These are phyloP conservation scores for Pristionchus fissidentatus DNA, from an alignment of 2,888 invertebrate species.

Conservation along the genomic window DNA sequence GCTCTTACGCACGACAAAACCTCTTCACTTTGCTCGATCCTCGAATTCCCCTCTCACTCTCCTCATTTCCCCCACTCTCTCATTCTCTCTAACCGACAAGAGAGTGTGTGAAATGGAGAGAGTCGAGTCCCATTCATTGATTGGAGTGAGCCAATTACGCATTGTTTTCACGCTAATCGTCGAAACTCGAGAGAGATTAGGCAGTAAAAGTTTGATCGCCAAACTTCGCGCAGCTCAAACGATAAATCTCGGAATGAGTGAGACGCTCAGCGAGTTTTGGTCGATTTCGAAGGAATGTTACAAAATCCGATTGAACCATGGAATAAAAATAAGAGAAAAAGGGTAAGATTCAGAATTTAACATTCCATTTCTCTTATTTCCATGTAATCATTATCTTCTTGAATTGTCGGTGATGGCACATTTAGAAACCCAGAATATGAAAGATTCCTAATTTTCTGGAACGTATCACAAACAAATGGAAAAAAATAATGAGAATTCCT, in stretches of 20 bases:
- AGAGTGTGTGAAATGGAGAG: neutral
- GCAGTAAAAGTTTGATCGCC: neutral
- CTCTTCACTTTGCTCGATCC: conserved; percentile 24
- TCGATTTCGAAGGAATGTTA: too few relatives aligned
- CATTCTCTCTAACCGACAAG: neutral
- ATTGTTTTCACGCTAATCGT: conserved; percentile 21
- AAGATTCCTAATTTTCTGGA: too few relatives aligned
- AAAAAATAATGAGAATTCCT: too few relatives aligned
- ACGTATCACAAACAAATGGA: too few relatives aligned
- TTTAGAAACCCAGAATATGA: too few relatives aligned
- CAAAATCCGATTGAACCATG: too few relatives aligned
- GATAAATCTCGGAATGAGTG: too few relatives aligned
- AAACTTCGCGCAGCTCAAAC: too few relatives aligned
- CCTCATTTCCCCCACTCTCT: neutral
- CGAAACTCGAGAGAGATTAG: conserved; percentile 19
- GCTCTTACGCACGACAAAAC: conserved; percentile 23
- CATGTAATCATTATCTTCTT: neutral
- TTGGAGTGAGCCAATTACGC: conserved; percentile 33
- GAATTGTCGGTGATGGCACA: too few relatives aligned
- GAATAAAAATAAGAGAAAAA: too few relatives aligned
- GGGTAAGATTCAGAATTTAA: too few relatives aligned
- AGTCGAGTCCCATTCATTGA: neutral
- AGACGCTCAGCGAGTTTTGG: too few relatives aligned
- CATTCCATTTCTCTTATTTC: neutral
- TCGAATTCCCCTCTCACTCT: neutral